A percentile compares a stretch with the other conserved stretches of the same genome.
Evolutionary conservation across 2,888 invertebrate genomes (phyloP).

Genomic region (Dorcus hopei): DNA sequence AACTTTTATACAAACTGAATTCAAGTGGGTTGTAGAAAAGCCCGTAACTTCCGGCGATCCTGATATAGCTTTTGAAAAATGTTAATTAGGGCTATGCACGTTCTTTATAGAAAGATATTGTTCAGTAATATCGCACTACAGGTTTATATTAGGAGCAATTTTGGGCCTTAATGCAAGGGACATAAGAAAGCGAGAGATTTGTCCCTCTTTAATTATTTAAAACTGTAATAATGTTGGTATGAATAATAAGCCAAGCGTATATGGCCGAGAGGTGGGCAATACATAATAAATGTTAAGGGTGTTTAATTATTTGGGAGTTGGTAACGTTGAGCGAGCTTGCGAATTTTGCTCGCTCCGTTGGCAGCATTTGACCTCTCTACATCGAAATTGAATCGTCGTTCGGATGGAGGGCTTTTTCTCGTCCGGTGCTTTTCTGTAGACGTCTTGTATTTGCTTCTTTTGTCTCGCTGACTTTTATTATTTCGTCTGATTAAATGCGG

Average conservation of each 20-base stretch:
- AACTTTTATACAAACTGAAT: too few relatives aligned
- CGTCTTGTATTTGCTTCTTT: constrained; percentile 33
- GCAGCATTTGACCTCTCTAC: constrained; percentile 1
- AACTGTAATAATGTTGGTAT: constrained; percentile 47
- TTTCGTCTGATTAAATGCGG: constrained; percentile 38
- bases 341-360: constrained; percentile 20
- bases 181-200: constrained; percentile 30
- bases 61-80: too few relatives aligned
- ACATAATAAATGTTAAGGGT: constrained; percentile 44
- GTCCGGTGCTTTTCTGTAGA: constrained; percentile 15
- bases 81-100: background rate
- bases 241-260: constrained; percentile 48
- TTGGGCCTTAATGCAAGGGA: constrained; percentile 13
- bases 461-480: constrained; percentile 36
- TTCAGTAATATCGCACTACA: constrained; percentile 1
- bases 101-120: constrained; percentile 2
- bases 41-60: too few relatives aligned
- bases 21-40: too few relatives aligned
- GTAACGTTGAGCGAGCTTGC: constrained; percentile 30
- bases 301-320: constrained; percentile 45
- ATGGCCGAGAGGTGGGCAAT: constrained; percentile 44
- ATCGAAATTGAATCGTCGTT: constrained; percentile 6
- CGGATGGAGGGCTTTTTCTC: constrained; percentile 6
- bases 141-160: background rate
- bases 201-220: constrained; percentile 41